These are phyloP conservation scores for Phymastichus coffea DNA, from an alignment of 1,140 invertebrate genomes.

Conservation along the genomic window DNA sequence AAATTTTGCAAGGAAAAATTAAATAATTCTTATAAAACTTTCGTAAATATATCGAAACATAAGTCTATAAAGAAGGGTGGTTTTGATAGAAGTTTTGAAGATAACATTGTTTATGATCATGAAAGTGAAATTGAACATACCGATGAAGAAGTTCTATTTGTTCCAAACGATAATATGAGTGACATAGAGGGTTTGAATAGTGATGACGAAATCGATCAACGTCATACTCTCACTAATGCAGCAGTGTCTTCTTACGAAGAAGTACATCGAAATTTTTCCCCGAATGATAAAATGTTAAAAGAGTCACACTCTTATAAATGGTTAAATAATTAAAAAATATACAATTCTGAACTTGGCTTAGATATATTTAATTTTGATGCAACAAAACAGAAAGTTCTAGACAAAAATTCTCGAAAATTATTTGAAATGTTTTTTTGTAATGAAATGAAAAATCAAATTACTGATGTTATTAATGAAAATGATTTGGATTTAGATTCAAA, in stretches of 20 bases:
- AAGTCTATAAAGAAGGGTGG: not conserved
- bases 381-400: conserved; percentile 7
- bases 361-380: conserved; percentile 8
- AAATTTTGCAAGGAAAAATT: too few relatives aligned
- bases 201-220: conserved; percentile 3
- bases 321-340: conserved; percentile 18
- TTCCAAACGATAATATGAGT: not conserved
- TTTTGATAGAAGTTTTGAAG: conserved; percentile 1
- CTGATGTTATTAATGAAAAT: conserved; percentile 12
- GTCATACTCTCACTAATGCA: conserved; percentile 18
- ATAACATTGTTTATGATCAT: not conserved
- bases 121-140: not conserved
- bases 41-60: not conserved
- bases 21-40: not conserved
- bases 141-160: conserved; percentile 20
- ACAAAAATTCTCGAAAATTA: conserved; percentile 21
- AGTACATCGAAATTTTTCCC: conserved; percentile 16
- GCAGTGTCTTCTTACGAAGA: too few relatives aligned
- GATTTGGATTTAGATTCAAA: conserved; percentile 10
- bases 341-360: conserved; percentile 1
- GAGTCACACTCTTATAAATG: conserved; percentile 23
- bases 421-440: conserved; percentile 28
- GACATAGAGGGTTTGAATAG: too few relatives aligned
- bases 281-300: conserved; percentile 27
- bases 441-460: conserved; percentile 28